Conservation (phyloP, 2,113 vertebrate species). For the Etia nguti region DNA sequence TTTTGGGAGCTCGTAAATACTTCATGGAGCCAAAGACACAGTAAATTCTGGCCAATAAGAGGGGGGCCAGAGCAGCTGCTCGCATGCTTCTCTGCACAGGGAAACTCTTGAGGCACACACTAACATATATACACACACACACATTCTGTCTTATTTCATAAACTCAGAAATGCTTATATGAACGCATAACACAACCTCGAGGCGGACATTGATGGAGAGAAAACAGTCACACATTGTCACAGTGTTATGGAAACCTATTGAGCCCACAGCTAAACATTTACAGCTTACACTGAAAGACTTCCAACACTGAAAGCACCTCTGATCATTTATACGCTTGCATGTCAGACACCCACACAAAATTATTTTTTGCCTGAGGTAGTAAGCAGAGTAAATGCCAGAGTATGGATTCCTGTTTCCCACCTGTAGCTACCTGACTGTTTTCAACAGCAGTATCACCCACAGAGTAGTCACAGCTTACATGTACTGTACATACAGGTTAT, state of each 20-base stretch:
- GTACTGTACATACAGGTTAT: background rate
- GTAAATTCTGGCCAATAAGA: conserved; percentile 75
- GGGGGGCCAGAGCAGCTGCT: conserved; percentile 63
- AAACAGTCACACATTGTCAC: conserved; percentile 39
- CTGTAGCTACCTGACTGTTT: conserved; percentile 4
- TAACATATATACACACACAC: background rate
- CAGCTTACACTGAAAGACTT: conserved; percentile 7
- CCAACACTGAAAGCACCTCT: conserved; percentile 6
- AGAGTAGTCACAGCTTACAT: background rate
- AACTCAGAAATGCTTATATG: conserved; percentile 19
- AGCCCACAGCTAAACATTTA: conserved; percentile 41
- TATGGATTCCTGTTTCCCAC: background rate
- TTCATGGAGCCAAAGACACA: conserved; percentile 71
- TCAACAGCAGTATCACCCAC: background rate
- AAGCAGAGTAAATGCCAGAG: background rate
- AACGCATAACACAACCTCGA: background rate
- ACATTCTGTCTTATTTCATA: conserved; percentile 11
- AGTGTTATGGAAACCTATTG: conserved; percentile 39
- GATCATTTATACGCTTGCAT: conserved; percentile 16
- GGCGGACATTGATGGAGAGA: conserved; percentile 26
- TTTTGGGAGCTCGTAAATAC: conserved; percentile 75
- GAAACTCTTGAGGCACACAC: conserved; percentile 14
- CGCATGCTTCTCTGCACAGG: conserved; percentile 35
- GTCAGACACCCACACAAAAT: background rate
- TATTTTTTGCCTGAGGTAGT: background rate